A percentile compares a stretch with the other conserved stretches of the same genome.
Evolutionary conservation across 2,888 invertebrate species (phyloP).

Genomic region (Orchesella flavescens): DNA sequence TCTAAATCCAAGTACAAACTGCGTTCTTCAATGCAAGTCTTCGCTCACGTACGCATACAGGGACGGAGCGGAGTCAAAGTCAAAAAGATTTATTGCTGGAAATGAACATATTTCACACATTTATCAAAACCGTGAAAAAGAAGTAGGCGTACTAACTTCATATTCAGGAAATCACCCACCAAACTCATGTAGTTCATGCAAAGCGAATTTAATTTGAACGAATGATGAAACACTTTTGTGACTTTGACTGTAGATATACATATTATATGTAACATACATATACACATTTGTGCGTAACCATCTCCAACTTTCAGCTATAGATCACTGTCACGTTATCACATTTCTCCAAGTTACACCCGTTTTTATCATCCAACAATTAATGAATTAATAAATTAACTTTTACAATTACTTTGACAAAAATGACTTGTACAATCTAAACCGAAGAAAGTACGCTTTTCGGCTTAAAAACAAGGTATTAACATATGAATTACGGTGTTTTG

Average conservation of each 20-base stretch:
- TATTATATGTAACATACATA: neutral
- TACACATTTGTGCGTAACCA: neutral
- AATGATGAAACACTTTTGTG: neutral
- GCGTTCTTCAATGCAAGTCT: conserved; percentile 14
- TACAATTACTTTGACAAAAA: conserved; percentile 31
- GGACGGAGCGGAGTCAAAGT: neutral
- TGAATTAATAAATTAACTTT: conserved; percentile 36
- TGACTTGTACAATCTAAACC: conserved; percentile 26
- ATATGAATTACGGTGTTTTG: neutral
- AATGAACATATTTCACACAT: conserved; percentile 61
- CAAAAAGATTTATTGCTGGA: conserved; percentile 57
- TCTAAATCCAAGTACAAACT: neutral
- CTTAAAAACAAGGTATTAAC: neutral
- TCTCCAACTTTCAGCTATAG: conserved; percentile 5
- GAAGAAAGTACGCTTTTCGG: neutral
- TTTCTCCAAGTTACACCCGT: conserved; percentile 9
- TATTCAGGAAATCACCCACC: neutral
- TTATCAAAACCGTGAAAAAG: conserved; percentile 43
- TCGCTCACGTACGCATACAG: conserved; percentile 38
- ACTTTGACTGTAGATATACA: neutral
- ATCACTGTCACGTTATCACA: conserved; percentile 55
- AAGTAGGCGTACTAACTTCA: neutral
- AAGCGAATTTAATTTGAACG: neutral
- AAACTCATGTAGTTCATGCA: neutral
- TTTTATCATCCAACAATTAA: conserved; percentile 24